Conservation (phyloP, 1,140 invertebrate genomes). For the Battus philenor region DNA sequence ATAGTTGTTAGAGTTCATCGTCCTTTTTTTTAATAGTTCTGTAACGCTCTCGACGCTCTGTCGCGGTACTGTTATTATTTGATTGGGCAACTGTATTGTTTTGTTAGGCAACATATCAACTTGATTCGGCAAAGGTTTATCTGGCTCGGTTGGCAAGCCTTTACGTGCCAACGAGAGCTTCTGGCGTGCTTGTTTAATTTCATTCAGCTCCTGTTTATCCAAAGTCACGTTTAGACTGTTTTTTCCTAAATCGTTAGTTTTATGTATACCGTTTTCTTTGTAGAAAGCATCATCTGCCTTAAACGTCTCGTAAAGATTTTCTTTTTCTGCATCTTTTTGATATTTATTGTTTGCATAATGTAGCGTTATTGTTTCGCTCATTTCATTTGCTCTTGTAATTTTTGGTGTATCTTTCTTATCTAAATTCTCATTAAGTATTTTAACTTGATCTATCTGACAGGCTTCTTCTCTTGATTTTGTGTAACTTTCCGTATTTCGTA, state of each 20-base stretch:
- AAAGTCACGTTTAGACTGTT: constrained; percentile 36
- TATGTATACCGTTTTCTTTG: constrained; percentile 49
- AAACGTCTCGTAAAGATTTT: constrained; percentile 53
- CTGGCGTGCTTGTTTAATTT: constrained; percentile 65
- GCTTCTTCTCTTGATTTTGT: constrained; percentile 59
- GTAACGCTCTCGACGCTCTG: constrained; percentile 64
- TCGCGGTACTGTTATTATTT: constrained; percentile 57
- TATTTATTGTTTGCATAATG: constrained; percentile 61
- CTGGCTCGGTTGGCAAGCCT: constrained; percentile 50
- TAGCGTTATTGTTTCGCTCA: constrained; percentile 58
- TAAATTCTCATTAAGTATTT: constrained; percentile 59
- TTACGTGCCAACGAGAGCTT: constrained; percentile 61
- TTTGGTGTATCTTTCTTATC: constrained; percentile 53
- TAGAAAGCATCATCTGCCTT: constrained; percentile 61
- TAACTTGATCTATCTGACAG: constrained; percentile 57
- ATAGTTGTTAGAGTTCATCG: constrained; percentile 35
- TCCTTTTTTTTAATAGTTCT: constrained; percentile 50
- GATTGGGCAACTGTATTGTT: constrained; percentile 61
- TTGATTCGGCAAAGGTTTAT: constrained; percentile 38
- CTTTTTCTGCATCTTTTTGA: constrained; percentile 55
- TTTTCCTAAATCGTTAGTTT: neutral
- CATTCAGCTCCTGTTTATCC: constrained; percentile 67
- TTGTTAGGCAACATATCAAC: constrained; percentile 42
- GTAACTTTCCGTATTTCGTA: constrained; percentile 56
- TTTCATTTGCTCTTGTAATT: constrained; percentile 38